Conservation (phyloP, 2,113 vertebrate genomes). For the Hypocryptadius cinnamomeus region DNA sequence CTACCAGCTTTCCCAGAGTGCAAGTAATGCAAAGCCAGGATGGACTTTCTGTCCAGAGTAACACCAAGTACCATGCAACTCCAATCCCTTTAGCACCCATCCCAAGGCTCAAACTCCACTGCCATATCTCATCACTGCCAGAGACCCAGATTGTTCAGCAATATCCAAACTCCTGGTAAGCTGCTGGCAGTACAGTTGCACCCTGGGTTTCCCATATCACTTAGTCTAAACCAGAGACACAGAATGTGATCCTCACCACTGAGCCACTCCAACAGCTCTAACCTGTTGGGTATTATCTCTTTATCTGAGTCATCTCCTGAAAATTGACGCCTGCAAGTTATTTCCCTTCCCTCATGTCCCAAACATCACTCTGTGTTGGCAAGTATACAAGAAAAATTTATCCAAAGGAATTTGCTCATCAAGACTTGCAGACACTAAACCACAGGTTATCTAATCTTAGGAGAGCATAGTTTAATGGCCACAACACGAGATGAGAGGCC, state of each 20-base stretch:
- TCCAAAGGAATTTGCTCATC: constrained; percentile 33
- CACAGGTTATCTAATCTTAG: background rate
- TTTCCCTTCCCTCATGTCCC: background rate
- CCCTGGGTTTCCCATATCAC: background rate
- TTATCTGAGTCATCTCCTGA: background rate
- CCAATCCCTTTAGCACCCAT: background rate
- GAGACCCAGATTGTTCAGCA: background rate
- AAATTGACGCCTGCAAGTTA: background rate
- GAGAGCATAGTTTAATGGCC: background rate
- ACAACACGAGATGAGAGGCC: background rate
- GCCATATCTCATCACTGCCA: accelerated
- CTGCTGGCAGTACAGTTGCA: background rate
- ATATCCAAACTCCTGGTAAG: background rate
- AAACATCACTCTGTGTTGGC: background rate
- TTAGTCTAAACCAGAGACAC: background rate
- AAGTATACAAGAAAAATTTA: constrained; percentile 21
- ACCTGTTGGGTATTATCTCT: background rate
- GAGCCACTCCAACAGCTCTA: background rate
- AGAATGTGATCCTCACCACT: background rate
- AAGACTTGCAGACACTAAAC: background rate
- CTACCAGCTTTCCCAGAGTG: background rate
- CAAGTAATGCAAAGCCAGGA: background rate
- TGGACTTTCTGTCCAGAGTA: background rate
- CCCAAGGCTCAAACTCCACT: background rate
- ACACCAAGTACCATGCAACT: accelerated